phyloP scores from a whole-genome alignment of 2,888 invertebrate genomes.

The Odontocerum albicorne region DNA sequence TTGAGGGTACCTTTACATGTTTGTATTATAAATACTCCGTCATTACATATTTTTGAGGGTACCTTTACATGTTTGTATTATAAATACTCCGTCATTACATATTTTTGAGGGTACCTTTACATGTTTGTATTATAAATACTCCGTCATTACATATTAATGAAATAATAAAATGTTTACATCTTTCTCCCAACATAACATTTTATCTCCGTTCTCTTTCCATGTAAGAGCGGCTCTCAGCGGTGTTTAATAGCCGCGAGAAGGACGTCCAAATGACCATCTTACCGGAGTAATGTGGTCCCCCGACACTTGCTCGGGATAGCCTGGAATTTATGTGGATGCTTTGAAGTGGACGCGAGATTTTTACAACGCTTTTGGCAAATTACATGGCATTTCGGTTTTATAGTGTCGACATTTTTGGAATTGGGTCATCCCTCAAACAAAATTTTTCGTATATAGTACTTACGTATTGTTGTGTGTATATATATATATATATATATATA shows the following conservation, averaged over 20 bases:
- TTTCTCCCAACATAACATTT: neutral
- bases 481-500: too few species aligned
- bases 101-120: too few species aligned
- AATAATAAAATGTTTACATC: neutral
- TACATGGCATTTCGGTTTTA: constrained; percentile 14
- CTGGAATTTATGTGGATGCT: constrained; percentile 13
- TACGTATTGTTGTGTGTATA: too few species aligned
- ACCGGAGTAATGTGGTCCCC: constrained; percentile 9
- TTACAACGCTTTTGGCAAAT: constrained; percentile 19
- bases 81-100: too few species aligned
- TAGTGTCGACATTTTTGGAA: neutral
- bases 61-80: too few species aligned
- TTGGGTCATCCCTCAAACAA: too few species aligned
- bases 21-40: too few species aligned
- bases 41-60: too few species aligned
- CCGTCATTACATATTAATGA: too few species aligned
- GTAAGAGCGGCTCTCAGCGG: constrained; percentile 3
- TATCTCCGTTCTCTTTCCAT: neutral
- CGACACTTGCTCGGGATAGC: constrained; percentile 11
- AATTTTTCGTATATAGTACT: too few species aligned
- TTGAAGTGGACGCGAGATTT: constrained; percentile 18
- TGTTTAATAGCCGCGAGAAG: constrained; percentile 12
- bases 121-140: too few species aligned
- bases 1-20: too few species aligned
- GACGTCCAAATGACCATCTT: constrained; percentile 10